These are phyloP conservation scores for Oceanodroma leucorhoa DNA, from an alignment of 2,797 vertebrate genomes.

Conservation along the genomic window DNA sequence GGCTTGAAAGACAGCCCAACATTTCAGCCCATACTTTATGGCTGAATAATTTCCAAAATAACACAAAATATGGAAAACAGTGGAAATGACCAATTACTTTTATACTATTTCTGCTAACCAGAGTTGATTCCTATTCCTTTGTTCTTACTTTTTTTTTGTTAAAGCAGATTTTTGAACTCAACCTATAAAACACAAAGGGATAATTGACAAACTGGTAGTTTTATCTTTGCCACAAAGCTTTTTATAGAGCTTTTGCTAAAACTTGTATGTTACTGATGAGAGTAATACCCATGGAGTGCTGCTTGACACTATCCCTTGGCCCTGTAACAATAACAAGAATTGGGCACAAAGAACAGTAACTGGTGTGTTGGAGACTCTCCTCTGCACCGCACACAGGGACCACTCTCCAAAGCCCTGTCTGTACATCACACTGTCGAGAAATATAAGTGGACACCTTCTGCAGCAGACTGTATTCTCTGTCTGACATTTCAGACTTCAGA, in stretches of 20 bases:
- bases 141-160: background rate
- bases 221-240: background rate
- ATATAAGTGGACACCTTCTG: background rate
- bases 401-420: background rate
- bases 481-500: background rate
- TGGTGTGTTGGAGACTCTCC: background rate
- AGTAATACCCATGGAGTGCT: background rate
- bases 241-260: background rate
- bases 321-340: background rate
- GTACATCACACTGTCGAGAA: background rate
- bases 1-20: background rate
- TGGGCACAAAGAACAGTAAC: background rate
- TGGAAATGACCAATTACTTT: background rate
- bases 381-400: accelerated
- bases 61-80: background rate
- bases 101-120: background rate
- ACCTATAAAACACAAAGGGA: background rate
- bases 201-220: background rate
- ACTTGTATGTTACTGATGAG: background rate
- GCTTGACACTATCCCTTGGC: background rate
- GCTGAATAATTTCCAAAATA: background rate
- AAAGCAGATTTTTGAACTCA: background rate
- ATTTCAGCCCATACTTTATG: background rate
- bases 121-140: background rate
- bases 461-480: background rate